Evolutionary conservation across 2,113 vertebrate genomes (phyloP).

Genomic region (Gulo gulo): DNA sequence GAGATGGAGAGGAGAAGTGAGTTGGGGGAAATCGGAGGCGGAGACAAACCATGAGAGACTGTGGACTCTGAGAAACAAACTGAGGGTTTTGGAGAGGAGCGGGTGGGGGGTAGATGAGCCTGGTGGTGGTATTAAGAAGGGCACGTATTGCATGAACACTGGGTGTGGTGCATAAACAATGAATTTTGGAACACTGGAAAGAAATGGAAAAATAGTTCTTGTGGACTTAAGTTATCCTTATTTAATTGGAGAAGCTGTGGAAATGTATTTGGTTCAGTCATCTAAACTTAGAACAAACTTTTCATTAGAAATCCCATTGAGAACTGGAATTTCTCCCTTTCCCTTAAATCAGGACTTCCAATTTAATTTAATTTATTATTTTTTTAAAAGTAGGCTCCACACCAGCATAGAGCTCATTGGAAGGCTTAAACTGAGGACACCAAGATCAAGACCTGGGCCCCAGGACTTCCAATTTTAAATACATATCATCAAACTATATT

Average conservation of each 20-base stretch:
- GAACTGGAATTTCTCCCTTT: slow-evolving; percentile 13
- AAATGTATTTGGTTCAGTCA: slow-evolving; percentile 49
- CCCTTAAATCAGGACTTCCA: not conserved
- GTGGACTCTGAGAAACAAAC: too few species aligned
- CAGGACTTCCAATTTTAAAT: not conserved
- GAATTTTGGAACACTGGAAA: too few species aligned
- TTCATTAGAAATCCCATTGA: slow-evolving; percentile 38
- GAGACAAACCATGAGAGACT: too few species aligned
- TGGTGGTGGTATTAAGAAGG: too few species aligned
- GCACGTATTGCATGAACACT: too few species aligned
- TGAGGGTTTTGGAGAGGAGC: too few species aligned
- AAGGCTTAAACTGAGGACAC: not conserved
- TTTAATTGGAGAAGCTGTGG: slow-evolving; percentile 72
- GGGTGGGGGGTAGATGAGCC: too few species aligned
- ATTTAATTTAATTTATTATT: not conserved
- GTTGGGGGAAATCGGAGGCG: too few species aligned
- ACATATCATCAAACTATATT: slow-evolving; percentile 45
- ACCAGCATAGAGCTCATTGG: not conserved
- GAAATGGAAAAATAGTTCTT: too few species aligned
- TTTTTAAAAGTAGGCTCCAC: not conserved
- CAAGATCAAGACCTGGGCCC: not conserved
- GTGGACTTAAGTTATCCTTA: slow-evolving; percentile 56
- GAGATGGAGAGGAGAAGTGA: too few species aligned
- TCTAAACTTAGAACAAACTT: slow-evolving; percentile 57
- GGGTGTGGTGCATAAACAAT: too few species aligned